These are phyloP conservation scores for Arvicola amphibius DNA, from an alignment of 2,797 vertebrate species.

Conservation along the genomic window DNA sequence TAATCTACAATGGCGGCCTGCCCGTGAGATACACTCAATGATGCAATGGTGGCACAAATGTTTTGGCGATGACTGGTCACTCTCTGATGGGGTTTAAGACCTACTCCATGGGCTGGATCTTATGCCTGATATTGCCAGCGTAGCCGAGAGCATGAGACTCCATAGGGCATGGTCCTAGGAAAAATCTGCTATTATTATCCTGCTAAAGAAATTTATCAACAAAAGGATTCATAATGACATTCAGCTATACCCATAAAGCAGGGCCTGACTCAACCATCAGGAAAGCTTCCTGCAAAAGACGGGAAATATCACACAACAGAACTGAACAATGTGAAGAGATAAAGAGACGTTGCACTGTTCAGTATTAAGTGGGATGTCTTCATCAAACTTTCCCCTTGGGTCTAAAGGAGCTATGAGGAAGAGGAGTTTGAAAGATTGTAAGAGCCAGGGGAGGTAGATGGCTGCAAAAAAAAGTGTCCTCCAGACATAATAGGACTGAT, in stretches of 20 bases:
- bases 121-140: not conserved
- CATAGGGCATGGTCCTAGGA: not conserved
- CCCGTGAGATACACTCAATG: not conserved
- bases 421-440: not conserved
- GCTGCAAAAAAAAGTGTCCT: not conserved
- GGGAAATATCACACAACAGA: not conserved
- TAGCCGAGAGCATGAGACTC: not conserved
- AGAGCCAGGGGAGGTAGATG: not conserved
- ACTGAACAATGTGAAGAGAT: not conserved
- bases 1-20: not conserved
- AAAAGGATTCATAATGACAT: not conserved
- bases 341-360: not conserved
- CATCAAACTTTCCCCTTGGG: not conserved
- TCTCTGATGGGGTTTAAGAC: not conserved
- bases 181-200: not conserved
- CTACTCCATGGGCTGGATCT: not conserved
- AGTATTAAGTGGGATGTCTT: not conserved
- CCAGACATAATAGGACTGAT: not conserved
- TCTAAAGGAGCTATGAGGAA: not conserved
- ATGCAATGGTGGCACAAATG: not conserved
- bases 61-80: not conserved
- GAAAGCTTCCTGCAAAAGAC: not conserved
- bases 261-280: not conserved
- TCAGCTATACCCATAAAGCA: not conserved
- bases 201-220: not conserved